Evolutionary conservation across 2,113 vertebrate genomes (phyloP).

Genomic region (Leptosomus discolor): DNA sequence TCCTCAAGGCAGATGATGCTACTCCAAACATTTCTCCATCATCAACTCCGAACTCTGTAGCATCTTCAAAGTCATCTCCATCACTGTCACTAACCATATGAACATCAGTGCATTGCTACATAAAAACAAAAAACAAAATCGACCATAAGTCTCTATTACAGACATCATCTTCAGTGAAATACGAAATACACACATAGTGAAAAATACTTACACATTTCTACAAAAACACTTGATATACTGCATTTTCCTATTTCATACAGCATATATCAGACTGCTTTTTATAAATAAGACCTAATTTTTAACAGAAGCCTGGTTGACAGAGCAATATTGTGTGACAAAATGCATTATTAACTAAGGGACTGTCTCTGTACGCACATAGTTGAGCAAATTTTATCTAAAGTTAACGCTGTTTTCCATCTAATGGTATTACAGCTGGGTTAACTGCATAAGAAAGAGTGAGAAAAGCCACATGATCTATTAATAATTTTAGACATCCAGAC

Average conservation of each 20-base stretch:
- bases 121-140: background rate
- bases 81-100: conserved; percentile 99
- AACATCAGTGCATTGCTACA: conserved; percentile 89
- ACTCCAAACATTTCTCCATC: conserved; percentile 97
- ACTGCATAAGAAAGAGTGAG: background rate
- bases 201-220: background rate
- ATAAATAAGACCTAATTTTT: background rate
- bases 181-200: background rate
- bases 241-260: background rate
- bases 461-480: background rate
- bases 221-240: background rate
- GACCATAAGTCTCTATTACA: background rate
- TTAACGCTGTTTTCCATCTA: background rate
- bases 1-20: conserved; percentile 88
- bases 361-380: background rate
- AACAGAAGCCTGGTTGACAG: background rate
- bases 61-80: conserved; percentile 97
- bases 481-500: background rate
- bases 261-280: background rate
- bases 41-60: conserved; percentile 96
- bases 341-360: background rate
- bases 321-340: background rate
- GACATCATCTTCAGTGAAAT: background rate
- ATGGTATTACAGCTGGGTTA: background rate
- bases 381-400: background rate